phyloP scores from a whole-genome alignment of 2,797 vertebrate species.

The Lagodon rhomboides region DNA sequence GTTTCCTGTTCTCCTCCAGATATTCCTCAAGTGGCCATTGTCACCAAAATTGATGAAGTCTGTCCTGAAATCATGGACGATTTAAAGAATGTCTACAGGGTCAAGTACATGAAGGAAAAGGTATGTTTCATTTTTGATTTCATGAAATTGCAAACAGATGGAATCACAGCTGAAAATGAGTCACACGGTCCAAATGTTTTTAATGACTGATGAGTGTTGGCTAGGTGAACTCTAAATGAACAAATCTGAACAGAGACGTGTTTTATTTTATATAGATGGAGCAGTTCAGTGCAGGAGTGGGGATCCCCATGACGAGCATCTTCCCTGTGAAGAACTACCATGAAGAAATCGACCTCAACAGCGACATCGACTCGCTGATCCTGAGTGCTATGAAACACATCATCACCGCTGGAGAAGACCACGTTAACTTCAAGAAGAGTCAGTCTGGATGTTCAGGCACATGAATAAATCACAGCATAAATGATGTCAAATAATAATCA shows the following conservation, averaged over 20 bases:
- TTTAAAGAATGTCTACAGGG: not conserved
- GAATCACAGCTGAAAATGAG: no score
- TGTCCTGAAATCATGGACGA: not conserved
- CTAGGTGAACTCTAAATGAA: no score
- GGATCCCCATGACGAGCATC: constrained; percentile 11
- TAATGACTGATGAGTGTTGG: no score
- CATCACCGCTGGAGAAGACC: constrained; percentile 4
- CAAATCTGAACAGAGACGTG: no score
- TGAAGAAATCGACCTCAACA: not conserved
- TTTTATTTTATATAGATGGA: constrained; percentile 27
- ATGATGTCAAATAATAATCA: no score
- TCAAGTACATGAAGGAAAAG: not conserved
- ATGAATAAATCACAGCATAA: not conserved
- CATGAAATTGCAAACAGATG: no score
- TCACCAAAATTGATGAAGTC: not conserved
- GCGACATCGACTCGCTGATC: not conserved
- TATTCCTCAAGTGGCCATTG: not conserved
- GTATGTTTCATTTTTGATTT: not conserved
- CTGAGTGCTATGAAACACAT: not conserved
- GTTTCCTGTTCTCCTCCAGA: not conserved
- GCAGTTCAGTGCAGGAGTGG: not conserved
- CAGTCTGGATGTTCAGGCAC: not conserved
- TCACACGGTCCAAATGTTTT: no score
- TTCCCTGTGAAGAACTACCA: constrained; percentile 32
- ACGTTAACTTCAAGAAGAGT: not conserved